phyloP scores from a whole-genome alignment of 2,113 vertebrate species.

The Hydrochoerus hydrochaeris region DNA sequence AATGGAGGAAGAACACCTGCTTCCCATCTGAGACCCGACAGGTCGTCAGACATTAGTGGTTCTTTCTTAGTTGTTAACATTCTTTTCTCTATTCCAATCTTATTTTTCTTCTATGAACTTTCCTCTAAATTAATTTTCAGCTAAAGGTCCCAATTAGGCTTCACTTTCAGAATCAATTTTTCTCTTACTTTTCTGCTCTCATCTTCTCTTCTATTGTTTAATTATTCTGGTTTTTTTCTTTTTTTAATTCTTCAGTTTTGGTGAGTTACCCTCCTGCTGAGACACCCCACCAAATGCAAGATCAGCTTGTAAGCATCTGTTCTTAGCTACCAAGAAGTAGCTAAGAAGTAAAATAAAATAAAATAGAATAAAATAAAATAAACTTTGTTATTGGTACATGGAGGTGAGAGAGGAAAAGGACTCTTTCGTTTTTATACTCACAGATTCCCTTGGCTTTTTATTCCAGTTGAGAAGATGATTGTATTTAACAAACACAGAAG shows the following conservation, averaged over 20 bases:
- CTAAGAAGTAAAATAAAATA: neutral
- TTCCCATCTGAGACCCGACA: constrained; percentile 66
- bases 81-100: constrained; percentile 52
- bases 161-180: neutral
- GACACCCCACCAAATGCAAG: neutral
- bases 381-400: neutral
- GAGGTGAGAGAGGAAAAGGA: neutral
- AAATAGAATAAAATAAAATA: neutral
- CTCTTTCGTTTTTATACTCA: neutral
- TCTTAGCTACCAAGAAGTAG: neutral
- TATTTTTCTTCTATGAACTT: constrained; percentile 28
- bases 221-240: neutral
- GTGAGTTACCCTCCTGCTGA: neutral
- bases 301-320: neutral
- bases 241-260: neutral
- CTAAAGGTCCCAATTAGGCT: neutral
- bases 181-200: neutral
- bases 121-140: constrained; percentile 44
- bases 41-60: constrained; percentile 44
- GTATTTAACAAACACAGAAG: neutral
- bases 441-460: neutral
- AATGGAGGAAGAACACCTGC: neutral
- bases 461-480: neutral
- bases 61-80: constrained; percentile 46
- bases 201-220: neutral